These are phyloP conservation scores for Heptranchias perlo DNA, from an alignment of 2,113 vertebrate genomes.

Conservation along the genomic window DNA sequence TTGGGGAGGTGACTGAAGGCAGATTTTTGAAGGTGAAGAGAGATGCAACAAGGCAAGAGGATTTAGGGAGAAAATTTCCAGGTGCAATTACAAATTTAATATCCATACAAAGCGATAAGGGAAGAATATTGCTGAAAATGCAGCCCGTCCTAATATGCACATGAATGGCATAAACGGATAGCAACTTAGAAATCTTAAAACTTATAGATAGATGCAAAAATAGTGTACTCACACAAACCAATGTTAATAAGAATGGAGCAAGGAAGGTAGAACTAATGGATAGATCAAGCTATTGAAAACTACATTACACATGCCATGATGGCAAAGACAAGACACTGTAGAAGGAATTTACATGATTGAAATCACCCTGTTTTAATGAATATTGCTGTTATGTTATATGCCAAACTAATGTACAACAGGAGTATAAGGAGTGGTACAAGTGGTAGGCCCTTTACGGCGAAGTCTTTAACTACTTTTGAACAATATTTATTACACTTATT, in stretches of 20 bases:
- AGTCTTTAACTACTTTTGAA: background rate
- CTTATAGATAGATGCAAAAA: background rate
- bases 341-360: background rate
- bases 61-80: background rate
- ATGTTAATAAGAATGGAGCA: background rate
- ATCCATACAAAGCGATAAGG: background rate
- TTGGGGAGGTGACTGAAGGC: background rate
- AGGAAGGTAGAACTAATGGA: background rate
- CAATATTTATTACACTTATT: background rate
- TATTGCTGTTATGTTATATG: background rate
- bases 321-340: background rate
- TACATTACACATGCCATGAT: background rate
- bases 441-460: background rate
- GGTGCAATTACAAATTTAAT: background rate
- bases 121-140: background rate
- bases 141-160: background rate
- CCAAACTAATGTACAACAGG: background rate
- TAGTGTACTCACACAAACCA: background rate
- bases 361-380: background rate
- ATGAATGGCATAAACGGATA: background rate
- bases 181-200: background rate
- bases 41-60: background rate
- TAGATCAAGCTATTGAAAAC: background rate
- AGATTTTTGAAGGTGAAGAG: background rate
- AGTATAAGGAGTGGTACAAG: background rate